These are phyloP conservation scores for Anguilla megastoma DNA, from an alignment of 2,797 vertebrate genomes.

Conservation along the genomic window DNA sequence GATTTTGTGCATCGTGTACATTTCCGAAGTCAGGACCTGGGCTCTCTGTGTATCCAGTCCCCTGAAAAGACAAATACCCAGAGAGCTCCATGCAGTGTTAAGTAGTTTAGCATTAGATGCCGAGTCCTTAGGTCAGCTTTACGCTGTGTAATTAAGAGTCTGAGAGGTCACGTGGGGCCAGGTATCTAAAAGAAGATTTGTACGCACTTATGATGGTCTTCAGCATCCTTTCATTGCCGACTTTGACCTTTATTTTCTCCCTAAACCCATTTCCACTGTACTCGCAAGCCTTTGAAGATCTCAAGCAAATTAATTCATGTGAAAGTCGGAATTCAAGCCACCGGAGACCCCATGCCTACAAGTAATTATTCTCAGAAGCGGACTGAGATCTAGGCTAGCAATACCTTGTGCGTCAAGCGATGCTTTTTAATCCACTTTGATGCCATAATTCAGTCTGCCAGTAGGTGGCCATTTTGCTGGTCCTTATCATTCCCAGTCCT, in stretches of 20 bases:
- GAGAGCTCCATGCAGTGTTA: not conserved
- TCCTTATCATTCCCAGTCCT: not conserved
- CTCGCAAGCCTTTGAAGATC: not conserved
- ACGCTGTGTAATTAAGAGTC: not conserved
- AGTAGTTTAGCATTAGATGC: not conserved
- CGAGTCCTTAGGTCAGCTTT: not conserved
- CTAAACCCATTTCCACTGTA: not conserved
- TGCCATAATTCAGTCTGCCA: not conserved
- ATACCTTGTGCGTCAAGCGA: not conserved
- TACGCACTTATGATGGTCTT: not conserved
- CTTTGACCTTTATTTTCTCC: not conserved
- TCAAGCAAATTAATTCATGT: not conserved
- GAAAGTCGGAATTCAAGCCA: not conserved
- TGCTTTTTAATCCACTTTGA: not conserved
- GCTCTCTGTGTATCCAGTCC: constrained; percentile 9
- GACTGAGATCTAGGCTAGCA: not conserved
- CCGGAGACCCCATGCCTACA: not conserved
- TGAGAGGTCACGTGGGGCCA: not conserved
- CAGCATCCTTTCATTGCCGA: not conserved
- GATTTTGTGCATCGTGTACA: constrained; percentile 41
- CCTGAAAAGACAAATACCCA: not conserved
- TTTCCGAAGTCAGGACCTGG: not conserved
- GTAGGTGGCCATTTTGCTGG: not conserved
- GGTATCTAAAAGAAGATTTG: not conserved
- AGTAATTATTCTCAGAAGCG: constrained; percentile 5